phyloP scores from a whole-genome alignment of 2,888 invertebrate genomes.

The Campoplex capitator region DNA sequence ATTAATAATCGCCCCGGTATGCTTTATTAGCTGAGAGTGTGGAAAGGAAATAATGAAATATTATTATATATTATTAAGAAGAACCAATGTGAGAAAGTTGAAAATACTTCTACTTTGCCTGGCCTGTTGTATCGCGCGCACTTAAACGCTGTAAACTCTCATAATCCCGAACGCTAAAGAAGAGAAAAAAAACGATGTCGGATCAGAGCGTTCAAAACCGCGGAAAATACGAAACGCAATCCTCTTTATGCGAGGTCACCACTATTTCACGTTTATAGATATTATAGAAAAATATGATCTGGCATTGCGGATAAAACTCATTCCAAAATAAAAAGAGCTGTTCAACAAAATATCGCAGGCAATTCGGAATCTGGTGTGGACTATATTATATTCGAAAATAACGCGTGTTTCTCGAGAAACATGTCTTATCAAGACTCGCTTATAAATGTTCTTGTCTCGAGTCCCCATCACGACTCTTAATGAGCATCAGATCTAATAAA shows the following conservation, averaged over 20 bases:
- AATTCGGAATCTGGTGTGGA: not conserved
- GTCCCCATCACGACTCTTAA: too few species aligned
- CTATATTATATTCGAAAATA: not conserved
- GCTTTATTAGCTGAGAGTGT: not conserved
- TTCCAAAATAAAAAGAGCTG: not conserved
- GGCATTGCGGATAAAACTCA: not conserved
- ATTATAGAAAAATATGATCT: not conserved
- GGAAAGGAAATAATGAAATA: not conserved
- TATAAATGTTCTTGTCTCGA: too few species aligned
- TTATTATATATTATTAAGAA: not conserved
- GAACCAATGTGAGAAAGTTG: not conserved
- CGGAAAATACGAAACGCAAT: not conserved
- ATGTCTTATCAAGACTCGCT: too few species aligned
- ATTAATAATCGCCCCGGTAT: not conserved
- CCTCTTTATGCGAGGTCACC: not conserved
- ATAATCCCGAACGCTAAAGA: not conserved
- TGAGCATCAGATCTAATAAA: not conserved
- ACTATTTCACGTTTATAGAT: not conserved
- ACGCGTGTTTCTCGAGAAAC: not conserved
- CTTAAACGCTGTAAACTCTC: not conserved
- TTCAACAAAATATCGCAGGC: not conserved
- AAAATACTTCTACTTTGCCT: not conserved
- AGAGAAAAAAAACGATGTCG: not conserved
- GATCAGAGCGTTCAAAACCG: slow-evolving; percentile 8
- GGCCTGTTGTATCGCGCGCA: not conserved